Evolutionary conservation across 2,888 invertebrate genomes (phyloP).

Genomic region (Theodoxus fluviatilis): DNA sequence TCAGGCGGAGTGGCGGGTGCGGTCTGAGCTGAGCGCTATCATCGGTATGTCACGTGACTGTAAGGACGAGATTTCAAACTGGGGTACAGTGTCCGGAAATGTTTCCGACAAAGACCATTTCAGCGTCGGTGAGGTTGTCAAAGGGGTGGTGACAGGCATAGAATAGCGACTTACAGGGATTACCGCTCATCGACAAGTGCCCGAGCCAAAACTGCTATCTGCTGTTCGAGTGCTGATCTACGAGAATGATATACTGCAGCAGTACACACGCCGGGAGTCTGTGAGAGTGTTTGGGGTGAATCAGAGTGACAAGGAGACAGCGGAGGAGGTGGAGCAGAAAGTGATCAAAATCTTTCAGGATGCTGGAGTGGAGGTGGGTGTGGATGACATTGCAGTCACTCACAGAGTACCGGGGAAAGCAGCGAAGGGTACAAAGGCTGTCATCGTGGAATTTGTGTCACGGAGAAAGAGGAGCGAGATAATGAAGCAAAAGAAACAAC

Average conservation of each 20-base stretch:
- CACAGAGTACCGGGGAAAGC: neutral
- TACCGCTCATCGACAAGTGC: too few species aligned
- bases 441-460: constrained; percentile 2
- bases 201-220: neutral
- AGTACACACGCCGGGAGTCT: neutral
- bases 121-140: constrained; percentile 7
- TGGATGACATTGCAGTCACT: neutral
- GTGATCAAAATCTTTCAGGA: neutral
- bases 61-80: too few species aligned
- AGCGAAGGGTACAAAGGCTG: neutral
- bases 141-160: neutral
- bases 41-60: too few species aligned
- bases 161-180: neutral
- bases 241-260: constrained; percentile 18
- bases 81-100: too few species aligned
- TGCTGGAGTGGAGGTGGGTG: neutral
- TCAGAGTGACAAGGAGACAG: neutral
- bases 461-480: neutral
- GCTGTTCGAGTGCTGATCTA: neutral
- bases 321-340: constrained; percentile 1
- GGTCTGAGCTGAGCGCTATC: too few species aligned
- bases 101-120: too few species aligned
- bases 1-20: too few species aligned
- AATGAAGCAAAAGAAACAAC: constrained; percentile 1
- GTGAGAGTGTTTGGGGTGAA: neutral